Evolutionary conservation across 2,888 invertebrate species (phyloP), one percentile per base, ranked within the genome.

Genomic region (Charanyca ferruginea): DNA sequence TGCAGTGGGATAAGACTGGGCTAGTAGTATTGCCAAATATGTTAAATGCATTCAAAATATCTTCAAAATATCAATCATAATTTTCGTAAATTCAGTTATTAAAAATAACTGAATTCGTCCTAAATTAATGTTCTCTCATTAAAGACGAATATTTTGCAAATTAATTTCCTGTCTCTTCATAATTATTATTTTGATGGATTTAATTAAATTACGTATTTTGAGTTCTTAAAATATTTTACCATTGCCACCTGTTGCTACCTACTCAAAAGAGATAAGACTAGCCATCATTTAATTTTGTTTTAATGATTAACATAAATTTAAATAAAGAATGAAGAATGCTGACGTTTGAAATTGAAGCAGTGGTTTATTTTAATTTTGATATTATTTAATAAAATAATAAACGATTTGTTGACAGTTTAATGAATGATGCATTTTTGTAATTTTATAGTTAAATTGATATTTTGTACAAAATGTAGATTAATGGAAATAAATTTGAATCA

Each of bases 201-300:
- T 68, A 48, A 68, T 70, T 70, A n/a, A 23, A 70, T 70, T 70
- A 23, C 6, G 13, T 58, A 49, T 58, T 49, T 48, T 48, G 13
- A 20, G 35, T 13, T 54, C 18, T 23, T 48, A 23, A 62, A 42
- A 42, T 54, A 38, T 5, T 62, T 44, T 6, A 32, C 6, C 11
- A 23, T 52, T 52, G 3, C 11, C n/a, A 6, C n/a, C 47, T 61
- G 20, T 41, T 23, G 20, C 38, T 44, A 22, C 2, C 1, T 38
- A 52, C 20, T 13, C 22, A n/a, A 9, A 5, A 20, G 0, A 32
- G 7, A 51, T 45, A 42, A 66, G 25, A 23, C 25, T 41, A 20
- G 16, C 38, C 35, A 20, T 71, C 2, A 48, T 42, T 59, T 51
- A 1, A 42, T 42, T 54, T 32, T 5, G 49, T 62, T 57, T 44